Evolutionary conservation across 1,140 invertebrate species (phyloP).

Genomic region (Kradibia gibbosae): DNA sequence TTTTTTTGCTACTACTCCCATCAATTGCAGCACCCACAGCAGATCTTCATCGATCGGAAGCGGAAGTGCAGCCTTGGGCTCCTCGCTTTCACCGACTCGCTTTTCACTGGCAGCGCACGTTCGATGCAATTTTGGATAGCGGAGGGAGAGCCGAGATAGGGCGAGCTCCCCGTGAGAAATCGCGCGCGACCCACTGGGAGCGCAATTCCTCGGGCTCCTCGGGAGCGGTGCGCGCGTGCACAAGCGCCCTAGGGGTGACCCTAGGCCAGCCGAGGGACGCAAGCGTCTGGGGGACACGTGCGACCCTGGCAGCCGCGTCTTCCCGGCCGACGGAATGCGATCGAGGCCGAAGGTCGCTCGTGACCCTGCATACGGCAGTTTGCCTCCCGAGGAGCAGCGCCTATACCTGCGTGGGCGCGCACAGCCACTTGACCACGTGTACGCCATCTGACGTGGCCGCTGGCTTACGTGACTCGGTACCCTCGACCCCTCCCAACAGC

Average conservation of each 20-base stretch:
- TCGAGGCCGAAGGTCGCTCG: slow-evolving; percentile 26
- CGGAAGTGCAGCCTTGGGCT: slow-evolving; percentile 33
- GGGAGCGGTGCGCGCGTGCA: too few relatives aligned
- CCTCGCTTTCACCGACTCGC: slow-evolving; percentile 50
- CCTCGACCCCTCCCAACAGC: too few relatives aligned
- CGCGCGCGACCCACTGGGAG: slow-evolving; percentile 55
- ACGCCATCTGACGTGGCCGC: slow-evolving; percentile 57
- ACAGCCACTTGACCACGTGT: slow-evolving; percentile 59
- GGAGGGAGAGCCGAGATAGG: slow-evolving; percentile 31
- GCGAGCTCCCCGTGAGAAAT: slow-evolving; percentile 70
- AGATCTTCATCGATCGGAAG: slow-evolving; percentile 22
- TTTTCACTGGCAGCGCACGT: slow-evolving; percentile 48
- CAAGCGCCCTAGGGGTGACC: too few relatives aligned
- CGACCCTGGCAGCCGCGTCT: slow-evolving; percentile 4
- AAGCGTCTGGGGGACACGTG: slow-evolving; percentile 53
- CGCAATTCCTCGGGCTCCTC: too few relatives aligned
- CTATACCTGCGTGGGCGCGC: background rate
- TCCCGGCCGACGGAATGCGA: background rate
- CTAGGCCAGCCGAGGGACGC: too few relatives aligned
- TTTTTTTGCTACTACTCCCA: too few relatives aligned
- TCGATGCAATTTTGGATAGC: slow-evolving; percentile 19
- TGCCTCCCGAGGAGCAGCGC: background rate
- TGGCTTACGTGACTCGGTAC: too few relatives aligned
- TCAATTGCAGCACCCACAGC: slow-evolving; percentile 46
- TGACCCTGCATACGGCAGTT: slow-evolving; percentile 55